Percentiles rank a stretch among this genome's conserved stretches.
These are phyloP conservation scores for Lophius americanus DNA, from an alignment of 2,797 vertebrate genomes.

Conservation along the genomic window DNA sequence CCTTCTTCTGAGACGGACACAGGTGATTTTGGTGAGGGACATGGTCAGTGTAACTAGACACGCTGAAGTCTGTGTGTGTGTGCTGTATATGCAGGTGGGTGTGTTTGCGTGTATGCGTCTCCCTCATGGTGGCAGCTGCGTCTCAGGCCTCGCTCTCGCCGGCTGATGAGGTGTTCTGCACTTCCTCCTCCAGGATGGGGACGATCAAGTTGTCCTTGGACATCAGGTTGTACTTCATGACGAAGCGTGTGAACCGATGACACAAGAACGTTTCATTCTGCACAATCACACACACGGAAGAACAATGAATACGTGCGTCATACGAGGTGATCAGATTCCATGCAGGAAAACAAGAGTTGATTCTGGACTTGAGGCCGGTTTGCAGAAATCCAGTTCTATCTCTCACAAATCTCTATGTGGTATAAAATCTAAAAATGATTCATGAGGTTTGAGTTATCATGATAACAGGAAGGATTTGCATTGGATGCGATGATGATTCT, in stretches of 20 bases:
- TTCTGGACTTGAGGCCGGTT: background rate
- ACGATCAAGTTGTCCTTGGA: conserved; percentile 99
- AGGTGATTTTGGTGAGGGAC: conserved; percentile 55
- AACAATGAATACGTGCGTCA: background rate
- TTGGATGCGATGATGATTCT: too few species aligned
- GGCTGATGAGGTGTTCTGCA: conserved; percentile 76
- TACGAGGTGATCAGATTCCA: too few species aligned
- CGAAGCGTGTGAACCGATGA: conserved; percentile 98
- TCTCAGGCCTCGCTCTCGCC: conserved; percentile 96
- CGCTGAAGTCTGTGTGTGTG: conserved; percentile 65
- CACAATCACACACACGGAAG: background rate
- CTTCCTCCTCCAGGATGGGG: conserved; percentile 97
- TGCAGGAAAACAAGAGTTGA: too few species aligned
- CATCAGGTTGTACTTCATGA: conserved; percentile 99
- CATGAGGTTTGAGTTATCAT: too few species aligned
- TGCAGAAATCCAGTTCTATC: too few species aligned
- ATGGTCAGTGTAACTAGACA: conserved; percentile 65
- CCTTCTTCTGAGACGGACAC: conserved; percentile 58
- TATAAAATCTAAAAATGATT: too few species aligned
- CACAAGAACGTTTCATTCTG: conserved; percentile 99
- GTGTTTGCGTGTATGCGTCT: conserved; percentile 44
- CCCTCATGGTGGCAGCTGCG: conserved; percentile 43
- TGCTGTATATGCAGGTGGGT: conserved; percentile 29
- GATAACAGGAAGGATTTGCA: too few species aligned
- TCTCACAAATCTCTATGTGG: too few species aligned